Base-by-base conservation (phyloP, 2,113 vertebrate species). In the Delphinus delphis region DNA sequence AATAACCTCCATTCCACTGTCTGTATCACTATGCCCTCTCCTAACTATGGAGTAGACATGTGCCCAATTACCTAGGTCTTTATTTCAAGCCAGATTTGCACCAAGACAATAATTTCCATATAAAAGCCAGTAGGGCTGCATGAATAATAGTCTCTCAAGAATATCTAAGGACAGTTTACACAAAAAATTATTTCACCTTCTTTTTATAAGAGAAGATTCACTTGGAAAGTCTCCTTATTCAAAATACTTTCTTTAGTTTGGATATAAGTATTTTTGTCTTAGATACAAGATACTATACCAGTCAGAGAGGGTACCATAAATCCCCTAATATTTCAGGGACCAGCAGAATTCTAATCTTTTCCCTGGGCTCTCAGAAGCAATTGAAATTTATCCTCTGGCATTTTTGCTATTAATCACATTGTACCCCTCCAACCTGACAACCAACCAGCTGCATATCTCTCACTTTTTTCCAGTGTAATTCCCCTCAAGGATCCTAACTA, bases 121-220 rank as follows among this genome's bases (percentile, higher is more conserved):
- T 3, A 8, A 65, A 85, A 53, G 3, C 7, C 15, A 33, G 10
- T 5, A 67, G 5, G 12, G 3, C 0, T 31, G 1, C 50, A 1
- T n/a, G 28, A 62, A 55, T 28, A 3, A 68, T n/a, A 74, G 7
- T 31, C 21, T 79, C 10, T 28, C 9, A 33, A 70, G 14, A 83
- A 58, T 36, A 83, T 68, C 23, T 50, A 53, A 84, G 50, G 15
- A 3, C 1, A 18, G 1, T 83, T 31, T 23, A 18, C 25, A 70
- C 41, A 58, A 58, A 89, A 88, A 81, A 36, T 25, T 71, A 50
- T 47, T 95, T 60, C 6, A 9, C 28, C 15, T 70, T 4, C 15
- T 73, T 93, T 96, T 55, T 86, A 68, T 3, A 83, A 62, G 11
- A 41, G 47, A 90, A 94, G 2, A 6, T 76, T 94, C 6, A 41